phyloP scores from a whole-genome alignment of 2,113 vertebrate species.

The Manacus vitellinus region DNA sequence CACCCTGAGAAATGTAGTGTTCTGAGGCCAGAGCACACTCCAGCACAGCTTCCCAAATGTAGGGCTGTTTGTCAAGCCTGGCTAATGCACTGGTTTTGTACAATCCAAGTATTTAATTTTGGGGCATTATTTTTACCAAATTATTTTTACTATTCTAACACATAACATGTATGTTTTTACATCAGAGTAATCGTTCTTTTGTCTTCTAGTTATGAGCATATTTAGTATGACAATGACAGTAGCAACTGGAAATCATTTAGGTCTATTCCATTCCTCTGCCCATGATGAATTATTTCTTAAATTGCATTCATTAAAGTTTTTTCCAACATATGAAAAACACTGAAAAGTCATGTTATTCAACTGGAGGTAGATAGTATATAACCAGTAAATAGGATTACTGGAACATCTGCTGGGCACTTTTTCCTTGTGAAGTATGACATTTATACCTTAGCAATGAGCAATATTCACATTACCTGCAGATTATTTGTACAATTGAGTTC shows the following conservation, averaged over 20 bases:
- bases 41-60: neutral
- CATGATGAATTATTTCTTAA: conserved; percentile 1
- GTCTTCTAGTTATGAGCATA: neutral
- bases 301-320: neutral
- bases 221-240: neutral
- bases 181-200: neutral
- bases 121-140: neutral
- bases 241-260: neutral
- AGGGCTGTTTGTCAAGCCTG: conserved; percentile 14
- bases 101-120: neutral
- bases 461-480: neutral
- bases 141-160: neutral
- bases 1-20: neutral
- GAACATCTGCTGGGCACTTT: conserved; percentile 11
- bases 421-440: neutral
- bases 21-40: conserved; percentile 1
- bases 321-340: neutral
- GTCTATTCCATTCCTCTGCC: neutral
- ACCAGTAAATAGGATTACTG: conserved; percentile 20
- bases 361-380: neutral
- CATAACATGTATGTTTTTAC: neutral
- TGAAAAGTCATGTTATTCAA: neutral
- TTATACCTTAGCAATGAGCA: conserved; percentile 2
- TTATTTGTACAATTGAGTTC: neutral
- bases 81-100: neutral